Conservation (phyloP, 2,888 invertebrate genomes). For the Caenorhabditis sp. region DNA sequence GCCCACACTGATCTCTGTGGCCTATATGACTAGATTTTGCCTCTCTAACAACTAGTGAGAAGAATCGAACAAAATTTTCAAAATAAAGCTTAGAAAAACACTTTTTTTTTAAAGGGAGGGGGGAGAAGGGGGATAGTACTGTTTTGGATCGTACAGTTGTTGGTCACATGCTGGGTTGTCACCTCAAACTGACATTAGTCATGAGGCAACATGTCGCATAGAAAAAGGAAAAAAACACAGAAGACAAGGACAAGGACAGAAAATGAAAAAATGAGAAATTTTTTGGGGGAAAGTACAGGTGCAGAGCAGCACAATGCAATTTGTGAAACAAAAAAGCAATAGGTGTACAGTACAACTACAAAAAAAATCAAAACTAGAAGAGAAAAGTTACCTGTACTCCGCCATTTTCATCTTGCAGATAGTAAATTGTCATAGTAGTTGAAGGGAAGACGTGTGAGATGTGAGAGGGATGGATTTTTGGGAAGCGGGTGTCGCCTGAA, state of each 20-base stretch:
- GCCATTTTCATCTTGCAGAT: conserved; percentile 56
- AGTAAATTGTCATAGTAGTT: conserved; percentile 53
- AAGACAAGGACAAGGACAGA: too few relatives aligned
- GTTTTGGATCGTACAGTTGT: too few relatives aligned
- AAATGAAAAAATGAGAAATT: conserved; percentile 19
- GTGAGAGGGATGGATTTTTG: conserved; percentile 20
- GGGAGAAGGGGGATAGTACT: conserved; percentile 27
- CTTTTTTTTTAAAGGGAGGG: background rate
- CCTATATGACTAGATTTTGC: too few relatives aligned
- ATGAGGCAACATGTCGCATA: background rate
- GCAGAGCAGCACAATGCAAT: conserved; percentile 11
- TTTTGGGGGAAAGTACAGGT: conserved; percentile 24
- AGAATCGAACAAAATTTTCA: too few relatives aligned
- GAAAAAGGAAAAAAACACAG: too few relatives aligned
- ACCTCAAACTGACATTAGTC: conserved; percentile 36
- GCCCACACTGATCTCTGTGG: too few relatives aligned
- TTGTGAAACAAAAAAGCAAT: conserved; percentile 6
- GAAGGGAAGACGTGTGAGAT: conserved; percentile 36
- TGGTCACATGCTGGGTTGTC: conserved; percentile 14
- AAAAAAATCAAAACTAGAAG: background rate
- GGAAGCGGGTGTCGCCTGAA: too few relatives aligned
- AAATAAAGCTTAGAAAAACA: too few relatives aligned
- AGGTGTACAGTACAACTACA: background rate
- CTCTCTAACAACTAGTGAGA: too few relatives aligned
- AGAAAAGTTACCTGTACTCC: conserved; percentile 42